These are phyloP conservation scores for Cyclura pinguis DNA, from an alignment of 2,797 vertebrate species.

Conservation along the genomic window DNA sequence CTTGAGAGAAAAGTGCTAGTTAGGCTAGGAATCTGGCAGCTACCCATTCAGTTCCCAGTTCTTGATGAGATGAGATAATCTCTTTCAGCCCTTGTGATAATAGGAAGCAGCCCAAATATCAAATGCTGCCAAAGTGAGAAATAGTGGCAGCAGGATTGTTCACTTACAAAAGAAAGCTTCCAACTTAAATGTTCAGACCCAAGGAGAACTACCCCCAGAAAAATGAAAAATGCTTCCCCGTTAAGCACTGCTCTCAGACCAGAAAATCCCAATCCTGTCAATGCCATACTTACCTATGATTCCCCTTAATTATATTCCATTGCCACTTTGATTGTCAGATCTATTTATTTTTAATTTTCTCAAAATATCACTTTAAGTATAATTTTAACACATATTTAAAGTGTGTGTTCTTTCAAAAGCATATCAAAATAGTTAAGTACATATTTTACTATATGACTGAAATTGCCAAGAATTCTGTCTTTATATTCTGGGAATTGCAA, in stretches of 20 bases:
- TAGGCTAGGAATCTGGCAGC: constrained; percentile 15
- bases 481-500: not conserved
- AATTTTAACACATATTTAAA: not conserved
- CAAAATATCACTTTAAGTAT: not conserved
- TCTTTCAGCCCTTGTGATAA: constrained; percentile 23
- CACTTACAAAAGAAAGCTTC: constrained; percentile 36
- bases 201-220: not conserved
- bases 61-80: not conserved
- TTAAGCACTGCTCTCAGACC: constrained; percentile 4
- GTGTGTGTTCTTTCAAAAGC: not conserved
- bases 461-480: not conserved
- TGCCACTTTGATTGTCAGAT: not conserved
- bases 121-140: fast-evolving
- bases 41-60: not conserved
- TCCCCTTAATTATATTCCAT: not conserved
- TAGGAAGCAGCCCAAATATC: not conserved
- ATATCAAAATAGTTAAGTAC: not conserved
- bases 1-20: constrained; percentile 6
- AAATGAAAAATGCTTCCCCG: not conserved
- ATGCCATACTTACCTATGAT: not conserved
- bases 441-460: not conserved
- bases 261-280: not conserved
- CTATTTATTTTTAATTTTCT: not conserved
- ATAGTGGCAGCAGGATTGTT: constrained; percentile 14
- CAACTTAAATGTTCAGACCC: not conserved